These are phyloP conservation scores for Pongo abelii DNA, from an alignment of 2,113 vertebrate species.

Conservation along the genomic window DNA sequence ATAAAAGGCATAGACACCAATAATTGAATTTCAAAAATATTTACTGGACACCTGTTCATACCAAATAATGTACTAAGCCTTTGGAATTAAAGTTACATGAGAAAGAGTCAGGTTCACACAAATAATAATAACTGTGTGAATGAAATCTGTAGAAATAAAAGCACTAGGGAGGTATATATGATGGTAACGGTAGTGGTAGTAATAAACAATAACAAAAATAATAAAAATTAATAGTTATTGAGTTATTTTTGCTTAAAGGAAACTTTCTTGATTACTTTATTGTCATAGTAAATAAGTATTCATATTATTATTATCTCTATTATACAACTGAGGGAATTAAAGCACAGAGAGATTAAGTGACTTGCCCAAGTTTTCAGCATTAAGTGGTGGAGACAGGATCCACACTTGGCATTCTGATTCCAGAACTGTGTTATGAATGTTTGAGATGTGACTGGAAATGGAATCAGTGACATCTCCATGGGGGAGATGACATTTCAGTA, in stretches of 20 bases:
- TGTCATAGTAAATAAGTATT: not conserved
- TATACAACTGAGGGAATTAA: not conserved
- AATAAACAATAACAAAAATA: not conserved
- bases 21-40: conserved; percentile 1
- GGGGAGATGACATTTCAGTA: not conserved
- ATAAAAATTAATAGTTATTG: not conserved
- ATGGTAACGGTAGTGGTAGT: not conserved
- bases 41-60: not conserved
- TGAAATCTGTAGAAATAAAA: not conserved
- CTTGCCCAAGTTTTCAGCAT: not conserved
- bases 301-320: not conserved
- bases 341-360: not conserved
- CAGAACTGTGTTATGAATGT: not conserved
- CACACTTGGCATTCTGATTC: not conserved
- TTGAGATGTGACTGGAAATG: not conserved
- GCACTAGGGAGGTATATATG: not conserved
- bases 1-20: not conserved
- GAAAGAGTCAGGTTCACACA: not conserved
- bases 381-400: not conserved
- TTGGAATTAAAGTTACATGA: not conserved
- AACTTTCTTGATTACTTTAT: not conserved
- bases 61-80: not conserved
- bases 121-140: not conserved
- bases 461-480: not conserved
- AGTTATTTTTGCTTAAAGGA: not conserved